Percentiles rank a stretch among this genome's conserved stretches.
Evolutionary conservation across 2,113 vertebrate species (phyloP).

Genomic region (Triplophysa siluroides): DNA sequence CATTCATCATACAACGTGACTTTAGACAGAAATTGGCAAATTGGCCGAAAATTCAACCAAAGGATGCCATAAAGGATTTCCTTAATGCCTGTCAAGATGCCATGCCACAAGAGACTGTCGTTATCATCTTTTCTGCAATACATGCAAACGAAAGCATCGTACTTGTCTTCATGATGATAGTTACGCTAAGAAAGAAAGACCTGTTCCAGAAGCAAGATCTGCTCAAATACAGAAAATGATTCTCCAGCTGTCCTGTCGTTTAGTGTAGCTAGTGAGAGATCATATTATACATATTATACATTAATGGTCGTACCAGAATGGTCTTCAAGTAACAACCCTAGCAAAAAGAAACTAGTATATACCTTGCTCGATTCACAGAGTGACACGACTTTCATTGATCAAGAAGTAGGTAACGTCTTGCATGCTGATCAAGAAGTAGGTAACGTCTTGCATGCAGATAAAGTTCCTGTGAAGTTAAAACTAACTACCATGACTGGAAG

Average conservation of each 20-base stretch:
- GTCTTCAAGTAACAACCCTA: neutral
- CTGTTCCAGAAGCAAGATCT: neutral
- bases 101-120: neutral
- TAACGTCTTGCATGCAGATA: too few species aligned
- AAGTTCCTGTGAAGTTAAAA: too few species aligned
- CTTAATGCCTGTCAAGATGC: neutral
- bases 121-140: neutral
- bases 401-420: too few species aligned
- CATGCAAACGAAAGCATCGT: neutral
- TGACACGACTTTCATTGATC: neutral
- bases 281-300: neutral
- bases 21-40: neutral
- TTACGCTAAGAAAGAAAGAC: neutral
- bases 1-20: neutral
- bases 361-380: slow-evolving; percentile 7
- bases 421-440: too few species aligned
- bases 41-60: neutral
- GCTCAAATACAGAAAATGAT: neutral
- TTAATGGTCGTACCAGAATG: slow-evolving; percentile 36
- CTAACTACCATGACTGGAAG: too few species aligned
- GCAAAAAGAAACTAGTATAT: slow-evolving; percentile 6
- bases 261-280: neutral
- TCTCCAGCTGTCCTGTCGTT: neutral
- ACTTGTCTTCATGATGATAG: neutral
- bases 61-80: neutral